These are phyloP conservation scores for Scaptomyza caliginosa DNA, from an alignment of 2,888 invertebrate genomes.

Conservation along the genomic window DNA sequence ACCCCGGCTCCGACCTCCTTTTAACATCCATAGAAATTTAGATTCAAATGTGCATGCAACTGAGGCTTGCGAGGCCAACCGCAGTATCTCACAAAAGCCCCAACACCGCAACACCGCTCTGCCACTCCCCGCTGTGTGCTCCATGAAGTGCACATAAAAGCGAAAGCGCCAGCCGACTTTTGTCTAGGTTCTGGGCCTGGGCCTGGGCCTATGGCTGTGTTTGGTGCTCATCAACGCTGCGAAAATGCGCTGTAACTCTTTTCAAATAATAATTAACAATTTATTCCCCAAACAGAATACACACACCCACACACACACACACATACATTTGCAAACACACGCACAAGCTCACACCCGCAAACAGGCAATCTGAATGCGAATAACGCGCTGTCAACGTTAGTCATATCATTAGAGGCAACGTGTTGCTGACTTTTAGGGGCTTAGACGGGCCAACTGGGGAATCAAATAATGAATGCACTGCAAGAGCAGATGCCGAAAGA, in stretches of 20 bases:
- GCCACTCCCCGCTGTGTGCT: no score
- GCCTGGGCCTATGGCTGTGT: neutral
- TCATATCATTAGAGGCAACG: constrained; percentile 81
- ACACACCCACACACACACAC: constrained; percentile 22
- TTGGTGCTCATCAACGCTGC: constrained; percentile 42
- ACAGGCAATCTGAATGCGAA: constrained; percentile 67
- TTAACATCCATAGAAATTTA: constrained; percentile 51
- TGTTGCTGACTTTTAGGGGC: constrained; percentile 74
- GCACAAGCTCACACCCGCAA: constrained; percentile 27
- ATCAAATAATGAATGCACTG: constrained; percentile 57
- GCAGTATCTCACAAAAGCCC: constrained; percentile 51
- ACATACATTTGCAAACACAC: constrained; percentile 25
- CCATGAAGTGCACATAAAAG: neutral
- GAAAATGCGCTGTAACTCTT: constrained; percentile 73
- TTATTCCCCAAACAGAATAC: constrained; percentile 74
- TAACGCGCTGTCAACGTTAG: constrained; percentile 75
- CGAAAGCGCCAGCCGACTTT: neutral
- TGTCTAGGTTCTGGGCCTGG: neutral
- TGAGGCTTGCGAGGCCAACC: constrained; percentile 48
- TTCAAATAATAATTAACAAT: constrained; percentile 80
- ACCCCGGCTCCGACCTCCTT: neutral
- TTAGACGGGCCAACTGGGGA: constrained; percentile 48
- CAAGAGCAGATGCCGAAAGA: no score
- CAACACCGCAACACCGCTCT: constrained; percentile 12
- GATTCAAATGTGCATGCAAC: constrained; percentile 72